phyloP scores from a whole-genome alignment of 2,888 invertebrate genomes.

The Dilophus febrilis region DNA sequence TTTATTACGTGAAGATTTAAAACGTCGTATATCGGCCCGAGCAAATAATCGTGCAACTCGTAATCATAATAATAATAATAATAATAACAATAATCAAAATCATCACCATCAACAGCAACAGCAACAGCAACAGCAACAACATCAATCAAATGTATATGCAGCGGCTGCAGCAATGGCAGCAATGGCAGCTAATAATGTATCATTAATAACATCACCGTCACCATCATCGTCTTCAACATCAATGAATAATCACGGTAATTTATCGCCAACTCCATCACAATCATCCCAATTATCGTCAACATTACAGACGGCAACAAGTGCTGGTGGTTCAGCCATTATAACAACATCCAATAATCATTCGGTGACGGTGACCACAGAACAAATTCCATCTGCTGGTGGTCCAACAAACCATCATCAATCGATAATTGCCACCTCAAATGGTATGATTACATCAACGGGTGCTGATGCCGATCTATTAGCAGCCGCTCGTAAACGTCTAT shows the following conservation, averaged over 20 bases:
- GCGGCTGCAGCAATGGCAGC: background rate
- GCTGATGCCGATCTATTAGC: conserved; percentile 36
- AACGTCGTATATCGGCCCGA: conserved; percentile 58
- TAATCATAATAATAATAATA: conserved; percentile 16
- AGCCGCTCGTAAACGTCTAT: conserved; percentile 31
- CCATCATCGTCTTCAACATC: no score
- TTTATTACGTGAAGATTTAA: conserved; percentile 64
- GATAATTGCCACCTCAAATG: conserved; percentile 35
- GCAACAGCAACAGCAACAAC: no score
- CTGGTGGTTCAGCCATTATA: no score
- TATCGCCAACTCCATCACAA: background rate
- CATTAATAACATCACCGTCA: no score
- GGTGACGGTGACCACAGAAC: conserved; percentile 4
- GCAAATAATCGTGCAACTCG: conserved; percentile 37
- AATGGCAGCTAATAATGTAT: no score
- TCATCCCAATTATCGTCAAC: background rate
- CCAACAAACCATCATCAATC: conserved; percentile 28
- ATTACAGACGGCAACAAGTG: no score
- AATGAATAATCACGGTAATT: background rate
- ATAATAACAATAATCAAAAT: conserved; percentile 9
- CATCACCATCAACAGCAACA: background rate
- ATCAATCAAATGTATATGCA: no score
- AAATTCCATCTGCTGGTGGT: conserved; percentile 16
- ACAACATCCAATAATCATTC: background rate
- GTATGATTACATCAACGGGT: conserved; percentile 58